phyloP scores from a whole-genome alignment of 2,888 invertebrate genomes.

The Metallyticus violacea region DNA sequence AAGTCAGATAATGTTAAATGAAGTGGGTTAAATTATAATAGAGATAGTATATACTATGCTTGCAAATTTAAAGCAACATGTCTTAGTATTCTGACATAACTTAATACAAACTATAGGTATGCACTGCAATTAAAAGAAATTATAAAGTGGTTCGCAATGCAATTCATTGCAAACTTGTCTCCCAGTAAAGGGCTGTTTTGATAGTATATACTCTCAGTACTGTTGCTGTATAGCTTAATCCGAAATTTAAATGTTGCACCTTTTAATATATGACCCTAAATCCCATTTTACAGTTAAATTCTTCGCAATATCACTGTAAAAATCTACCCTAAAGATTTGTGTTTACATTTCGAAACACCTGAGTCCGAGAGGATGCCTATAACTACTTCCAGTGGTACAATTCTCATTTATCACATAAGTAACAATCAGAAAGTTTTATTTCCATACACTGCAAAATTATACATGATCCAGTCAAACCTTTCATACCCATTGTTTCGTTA shows the following conservation, averaged over 20 bases:
- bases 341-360: not conserved
- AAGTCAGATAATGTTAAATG: no score
- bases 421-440: not conserved
- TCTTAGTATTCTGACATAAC: no score
- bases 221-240: not conserved
- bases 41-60: no score
- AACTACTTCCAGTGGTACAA: not conserved
- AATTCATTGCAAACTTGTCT: no score
- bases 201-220: no score
- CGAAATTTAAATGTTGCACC: not conserved
- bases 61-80: no score
- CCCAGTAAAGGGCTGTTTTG: no score
- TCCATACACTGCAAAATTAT: not conserved
- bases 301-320: not conserved
- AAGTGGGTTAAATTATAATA: no score
- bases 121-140: no score
- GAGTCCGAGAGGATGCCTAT: not conserved
- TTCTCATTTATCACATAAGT: not conserved
- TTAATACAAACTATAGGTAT: no score
- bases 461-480: not conserved
- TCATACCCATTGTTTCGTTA: not conserved
- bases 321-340: not conserved
- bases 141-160: no score
- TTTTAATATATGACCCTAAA: not conserved
- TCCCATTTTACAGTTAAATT: not conserved